phyloP scores from a whole-genome alignment of 2,888 invertebrate genomes.

The Balanococcus diminutus region DNA sequence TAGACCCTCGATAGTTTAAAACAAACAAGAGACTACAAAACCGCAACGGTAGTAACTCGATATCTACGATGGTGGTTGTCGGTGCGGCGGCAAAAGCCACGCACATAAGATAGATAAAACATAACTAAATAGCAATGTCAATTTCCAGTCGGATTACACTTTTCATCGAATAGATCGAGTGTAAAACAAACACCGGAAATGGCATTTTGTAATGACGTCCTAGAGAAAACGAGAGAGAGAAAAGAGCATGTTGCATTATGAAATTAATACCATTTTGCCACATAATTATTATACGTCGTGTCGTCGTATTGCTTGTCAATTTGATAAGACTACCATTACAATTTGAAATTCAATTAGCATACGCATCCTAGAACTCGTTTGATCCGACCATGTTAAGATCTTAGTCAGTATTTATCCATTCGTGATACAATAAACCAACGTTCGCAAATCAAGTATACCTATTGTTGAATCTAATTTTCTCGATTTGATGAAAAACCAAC shows the following conservation, averaged over 20 bases:
- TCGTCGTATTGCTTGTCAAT: not conserved
- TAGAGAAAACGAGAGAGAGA: not conserved
- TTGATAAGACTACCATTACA: not conserved
- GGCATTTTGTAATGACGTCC: not conserved
- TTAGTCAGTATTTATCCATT: too few species aligned
- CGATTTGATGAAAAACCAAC: too few species aligned
- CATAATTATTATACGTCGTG: not conserved
- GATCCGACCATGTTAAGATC: not conserved
- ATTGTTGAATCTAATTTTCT: too few species aligned
- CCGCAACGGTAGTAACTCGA: not conserved
- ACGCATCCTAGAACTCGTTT: not conserved
- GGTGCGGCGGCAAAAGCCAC: not conserved
- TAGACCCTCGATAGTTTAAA: not conserved
- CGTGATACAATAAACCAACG: too few species aligned
- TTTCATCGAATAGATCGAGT: constrained; percentile 21
- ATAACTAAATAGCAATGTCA: constrained; percentile 43
- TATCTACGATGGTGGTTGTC: not conserved
- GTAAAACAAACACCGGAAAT: constrained; percentile 42
- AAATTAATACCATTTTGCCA: not conserved
- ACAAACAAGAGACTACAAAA: not conserved
- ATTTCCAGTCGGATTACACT: constrained; percentile 31
- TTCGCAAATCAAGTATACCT: too few species aligned
- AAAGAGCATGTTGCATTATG: not conserved
- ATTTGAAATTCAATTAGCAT: not conserved
- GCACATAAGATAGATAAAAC: too few species aligned